Evolutionary conservation across 2,888 invertebrate genomes (phyloP), one percentile per base, ranked within the genome.

Genomic region (Caenorhabditis sp.): DNA sequence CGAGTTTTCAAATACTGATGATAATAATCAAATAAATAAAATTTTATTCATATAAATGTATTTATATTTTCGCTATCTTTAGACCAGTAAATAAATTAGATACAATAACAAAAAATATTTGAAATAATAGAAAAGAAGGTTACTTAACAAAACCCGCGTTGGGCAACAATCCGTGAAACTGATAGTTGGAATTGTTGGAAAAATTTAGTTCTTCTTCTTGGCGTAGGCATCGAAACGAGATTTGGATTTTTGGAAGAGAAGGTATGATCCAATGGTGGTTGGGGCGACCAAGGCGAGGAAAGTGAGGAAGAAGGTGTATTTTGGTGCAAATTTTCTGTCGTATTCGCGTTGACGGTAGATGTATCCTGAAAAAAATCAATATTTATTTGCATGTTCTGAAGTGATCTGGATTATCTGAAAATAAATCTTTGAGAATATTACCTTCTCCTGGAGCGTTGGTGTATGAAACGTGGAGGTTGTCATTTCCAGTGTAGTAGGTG

Each of bases 361-460:
- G 78, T 84, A 84, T 59, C 85, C 85, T 85, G 73, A 54, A 82
- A 78, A 17, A 36, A 36, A 8, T 8, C 5, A 36, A 36, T 36
- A 10, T 8, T 8, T 10, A 26, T 53, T 53, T 14, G 23, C n/a
- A n/a, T n/a, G n/a, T n/a, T n/a, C n/a, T n/a, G n/a, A n/a, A n/a
- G n/a, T n/a, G n/a, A n/a, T n/a, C n/a, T 21, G 31, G 43, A 21
- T 59, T 52, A 38, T 58, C 20, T 60, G 20, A 21, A 60, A 50
- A 26, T 38, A 27, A 62, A 25, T 7, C n/a, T n/a, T n/a, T n/a
- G 5, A 26, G 17, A 21, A 7, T 26, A 65, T 93, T 93, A 78
- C 96, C 96, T 90, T 97, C 95, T 67, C 97, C 97, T 8, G 97
- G 97, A 81, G 96, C 93, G 83, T 95, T 96, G 84, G 92, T 92